Percentiles rank a stretch among this genome's conserved stretches.
These are phyloP conservation scores for Margarornis squamiger DNA, from an alignment of 2,797 vertebrate species.

Conservation along the genomic window DNA sequence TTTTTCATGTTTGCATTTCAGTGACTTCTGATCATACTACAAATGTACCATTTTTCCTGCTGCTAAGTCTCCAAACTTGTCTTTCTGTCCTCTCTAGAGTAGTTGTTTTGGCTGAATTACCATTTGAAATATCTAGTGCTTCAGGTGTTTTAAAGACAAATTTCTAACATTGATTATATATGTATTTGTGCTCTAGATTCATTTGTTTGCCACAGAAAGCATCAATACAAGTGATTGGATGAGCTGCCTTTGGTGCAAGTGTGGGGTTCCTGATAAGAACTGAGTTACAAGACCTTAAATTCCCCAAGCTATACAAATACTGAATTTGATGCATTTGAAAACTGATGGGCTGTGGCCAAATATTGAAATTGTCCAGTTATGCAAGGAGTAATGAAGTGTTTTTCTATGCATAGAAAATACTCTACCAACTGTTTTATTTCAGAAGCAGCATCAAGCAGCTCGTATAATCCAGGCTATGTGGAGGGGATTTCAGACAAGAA, in stretches of 20 bases:
- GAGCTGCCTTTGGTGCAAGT: not conserved
- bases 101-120: not conserved
- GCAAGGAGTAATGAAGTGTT: not conserved
- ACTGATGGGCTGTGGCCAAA: not conserved
- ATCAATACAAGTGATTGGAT: not conserved
- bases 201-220: not conserved
- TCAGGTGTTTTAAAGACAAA: not conserved
- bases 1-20: not conserved
- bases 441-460: slow-evolving; percentile 83
- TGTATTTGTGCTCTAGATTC: not conserved
- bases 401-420: slow-evolving; percentile 1
- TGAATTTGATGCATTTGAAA: not conserved
- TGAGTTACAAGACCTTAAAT: not conserved
- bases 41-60: not conserved
- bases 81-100: not conserved
- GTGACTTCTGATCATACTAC: not conserved
- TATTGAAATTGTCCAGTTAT: not conserved
- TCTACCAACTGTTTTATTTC: slow-evolving; percentile 45
- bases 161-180: not conserved
- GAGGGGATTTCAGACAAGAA: slow-evolving; percentile 87
- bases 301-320: not conserved
- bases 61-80: not conserved
- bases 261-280: not conserved
- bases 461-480: slow-evolving; percentile 89
- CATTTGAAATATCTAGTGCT: not conserved